Evolutionary conservation across 2,888 invertebrate genomes (phyloP).

Genomic region (Bombylius major): DNA sequence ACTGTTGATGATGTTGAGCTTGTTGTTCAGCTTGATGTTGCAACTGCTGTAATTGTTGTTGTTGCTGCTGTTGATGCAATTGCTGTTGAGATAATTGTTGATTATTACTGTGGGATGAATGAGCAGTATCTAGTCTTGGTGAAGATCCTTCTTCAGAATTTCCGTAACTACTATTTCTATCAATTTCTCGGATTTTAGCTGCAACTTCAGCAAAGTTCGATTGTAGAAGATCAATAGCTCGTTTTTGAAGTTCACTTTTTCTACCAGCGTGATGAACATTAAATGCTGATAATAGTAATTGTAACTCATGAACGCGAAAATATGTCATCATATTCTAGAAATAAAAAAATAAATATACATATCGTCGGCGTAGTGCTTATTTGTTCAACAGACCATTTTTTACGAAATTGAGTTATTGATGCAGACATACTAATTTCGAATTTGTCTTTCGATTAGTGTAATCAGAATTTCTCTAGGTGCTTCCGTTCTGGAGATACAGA

Average conservation of each 20-base stretch:
- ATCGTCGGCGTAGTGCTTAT: too few species aligned
- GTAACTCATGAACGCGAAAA: slow-evolving; percentile 75
- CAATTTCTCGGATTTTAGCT: slow-evolving; percentile 46
- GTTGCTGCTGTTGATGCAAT: too few species aligned
- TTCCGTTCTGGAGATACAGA: too few species aligned
- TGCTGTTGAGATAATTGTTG: not conserved
- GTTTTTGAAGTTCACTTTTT: slow-evolving; percentile 63
- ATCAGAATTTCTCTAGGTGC: too few species aligned
- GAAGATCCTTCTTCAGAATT: not conserved
- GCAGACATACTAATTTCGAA: too few species aligned
- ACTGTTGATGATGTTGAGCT: too few species aligned
- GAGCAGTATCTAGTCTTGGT: too few species aligned
- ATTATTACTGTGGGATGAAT: not conserved
- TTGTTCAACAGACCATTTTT: too few species aligned
- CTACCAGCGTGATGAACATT: slow-evolving; percentile 67
- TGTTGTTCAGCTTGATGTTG: not conserved
- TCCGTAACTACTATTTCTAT: slow-evolving; percentile 13
- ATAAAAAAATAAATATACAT: slow-evolving; percentile 10
- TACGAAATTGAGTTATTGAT: too few species aligned
- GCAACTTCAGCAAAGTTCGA: slow-evolving; percentile 45
- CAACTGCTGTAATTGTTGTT: too few species aligned
- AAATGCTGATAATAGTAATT: slow-evolving; percentile 66
- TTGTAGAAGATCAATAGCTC: slow-evolving; percentile 58
- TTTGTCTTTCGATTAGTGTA: too few species aligned
- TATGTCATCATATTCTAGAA: slow-evolving; percentile 35